phyloP scores from a whole-genome alignment of 2,113 vertebrate genomes.

The Hemibates koningsi region DNA sequence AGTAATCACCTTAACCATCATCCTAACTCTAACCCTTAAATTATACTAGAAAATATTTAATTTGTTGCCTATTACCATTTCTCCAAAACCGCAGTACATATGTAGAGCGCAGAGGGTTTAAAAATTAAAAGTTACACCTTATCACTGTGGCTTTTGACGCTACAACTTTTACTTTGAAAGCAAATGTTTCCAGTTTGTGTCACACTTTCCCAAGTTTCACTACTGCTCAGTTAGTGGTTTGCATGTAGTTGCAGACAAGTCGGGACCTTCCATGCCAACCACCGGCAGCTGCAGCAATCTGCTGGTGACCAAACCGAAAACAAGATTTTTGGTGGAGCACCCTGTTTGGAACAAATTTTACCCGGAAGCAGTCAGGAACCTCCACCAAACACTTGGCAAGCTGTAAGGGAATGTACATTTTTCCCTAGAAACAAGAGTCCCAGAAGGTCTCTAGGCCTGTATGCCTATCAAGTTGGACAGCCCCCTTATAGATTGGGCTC shows the following conservation, averaged over 20 bases:
- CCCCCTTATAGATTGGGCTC: background rate
- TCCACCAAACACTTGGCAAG: background rate
- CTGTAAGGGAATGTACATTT: background rate
- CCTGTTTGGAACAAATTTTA: background rate
- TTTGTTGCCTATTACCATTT: background rate
- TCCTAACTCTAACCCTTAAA: background rate
- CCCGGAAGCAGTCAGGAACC: background rate
- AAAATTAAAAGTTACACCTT: background rate
- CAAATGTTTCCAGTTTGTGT: background rate
- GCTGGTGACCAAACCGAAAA: background rate
- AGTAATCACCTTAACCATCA: fast-evolving
- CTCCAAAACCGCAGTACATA: background rate
- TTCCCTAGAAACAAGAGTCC: background rate
- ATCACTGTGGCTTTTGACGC: background rate
- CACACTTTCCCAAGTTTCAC: background rate
- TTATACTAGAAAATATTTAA: background rate
- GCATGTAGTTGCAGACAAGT: background rate
- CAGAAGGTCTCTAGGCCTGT: background rate
- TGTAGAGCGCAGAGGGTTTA: background rate
- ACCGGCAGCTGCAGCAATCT: background rate
- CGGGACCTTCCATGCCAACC: background rate
- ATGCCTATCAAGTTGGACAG: background rate
- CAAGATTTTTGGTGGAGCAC: background rate
- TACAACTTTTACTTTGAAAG: background rate
- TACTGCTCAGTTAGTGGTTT: background rate